Conservation (phyloP, 2,888 invertebrate genomes). For the Heliconius cydno region DNA sequence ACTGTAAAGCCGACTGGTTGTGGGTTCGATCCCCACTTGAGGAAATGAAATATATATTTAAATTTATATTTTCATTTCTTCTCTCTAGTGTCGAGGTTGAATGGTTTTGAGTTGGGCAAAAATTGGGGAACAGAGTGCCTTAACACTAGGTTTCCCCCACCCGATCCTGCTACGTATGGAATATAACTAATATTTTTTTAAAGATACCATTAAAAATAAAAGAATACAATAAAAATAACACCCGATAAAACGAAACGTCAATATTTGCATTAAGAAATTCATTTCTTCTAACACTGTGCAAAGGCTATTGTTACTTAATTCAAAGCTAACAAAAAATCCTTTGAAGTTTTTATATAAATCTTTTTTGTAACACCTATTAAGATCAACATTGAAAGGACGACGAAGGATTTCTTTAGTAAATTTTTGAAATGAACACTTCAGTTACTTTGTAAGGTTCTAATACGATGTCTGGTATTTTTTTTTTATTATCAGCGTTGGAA, state of each 20-base stretch:
- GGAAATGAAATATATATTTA: too few species aligned
- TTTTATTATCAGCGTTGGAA: background rate
- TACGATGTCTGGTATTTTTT: background rate
- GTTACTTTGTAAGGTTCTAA: conserved; percentile 13
- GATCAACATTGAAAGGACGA: conserved; percentile 31
- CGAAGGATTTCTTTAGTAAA: conserved; percentile 21
- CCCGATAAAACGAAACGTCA: background rate
- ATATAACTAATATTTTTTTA: background rate
- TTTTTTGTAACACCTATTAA: conserved; percentile 38
- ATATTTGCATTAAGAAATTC: conserved; percentile 1
- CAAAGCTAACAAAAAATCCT: conserved; percentile 27
- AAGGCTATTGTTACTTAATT: conserved; percentile 32
- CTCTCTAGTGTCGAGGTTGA: too few species aligned
- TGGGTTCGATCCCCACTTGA: too few species aligned
- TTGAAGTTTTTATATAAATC: conserved; percentile 30
- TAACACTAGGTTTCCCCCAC: too few species aligned
- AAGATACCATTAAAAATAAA: background rate
- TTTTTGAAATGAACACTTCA: conserved; percentile 28
- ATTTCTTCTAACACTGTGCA: conserved; percentile 14
- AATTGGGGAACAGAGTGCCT: too few species aligned
- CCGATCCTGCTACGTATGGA: too few species aligned
- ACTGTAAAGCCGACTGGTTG: too few species aligned
- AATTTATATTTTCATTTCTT: too few species aligned
- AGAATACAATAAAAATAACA: background rate
- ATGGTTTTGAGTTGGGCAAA: too few species aligned